A percentile compares a stretch with the other conserved stretches of the same genome.
phyloP scores from a whole-genome alignment of 2,888 invertebrate genomes.

The Rhamphomyia laevipes region DNA sequence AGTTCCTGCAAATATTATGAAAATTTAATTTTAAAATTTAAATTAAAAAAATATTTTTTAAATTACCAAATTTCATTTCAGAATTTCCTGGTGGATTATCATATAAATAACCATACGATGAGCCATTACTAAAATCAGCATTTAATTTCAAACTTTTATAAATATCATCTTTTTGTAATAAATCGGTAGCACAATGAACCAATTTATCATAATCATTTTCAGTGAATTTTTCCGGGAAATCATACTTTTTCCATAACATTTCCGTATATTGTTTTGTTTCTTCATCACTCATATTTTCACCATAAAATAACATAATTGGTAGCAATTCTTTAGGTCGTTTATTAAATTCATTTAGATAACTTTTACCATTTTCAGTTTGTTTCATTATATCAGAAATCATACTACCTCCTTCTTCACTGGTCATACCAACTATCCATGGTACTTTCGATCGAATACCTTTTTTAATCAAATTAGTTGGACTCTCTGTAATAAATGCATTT shows the following conservation, averaged over 20 bases:
- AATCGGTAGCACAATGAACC: not conserved
- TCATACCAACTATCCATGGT: conserved; percentile 55
- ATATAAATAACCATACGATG: not conserved
- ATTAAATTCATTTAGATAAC: conserved; percentile 23
- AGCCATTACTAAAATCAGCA: not conserved
- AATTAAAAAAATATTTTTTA: too few relatives aligned
- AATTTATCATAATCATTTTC: not conserved
- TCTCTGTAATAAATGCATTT: conserved; percentile 49
- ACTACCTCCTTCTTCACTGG: conserved; percentile 58
- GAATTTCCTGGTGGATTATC: not conserved
- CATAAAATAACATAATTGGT: conserved; percentile 47
- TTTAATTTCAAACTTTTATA: not conserved
- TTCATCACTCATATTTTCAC: conserved; percentile 32
- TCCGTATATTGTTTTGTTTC: not conserved
- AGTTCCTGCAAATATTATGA: not conserved
- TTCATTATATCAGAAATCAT: conserved; percentile 39
- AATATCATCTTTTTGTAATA: not conserved
- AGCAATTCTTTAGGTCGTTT: conserved; percentile 45
- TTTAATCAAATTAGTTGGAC: conserved; percentile 48
- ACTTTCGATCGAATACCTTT: conserved; percentile 46
- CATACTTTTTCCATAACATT: not conserved
- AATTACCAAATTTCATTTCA: not conserved
- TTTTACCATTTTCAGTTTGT: not conserved
- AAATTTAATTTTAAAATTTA: too few relatives aligned
- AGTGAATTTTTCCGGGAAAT: not conserved